These are phyloP conservation scores for Embiotoca jacksoni DNA, from an alignment of 2,113 vertebrate species.

Conservation along the genomic window DNA sequence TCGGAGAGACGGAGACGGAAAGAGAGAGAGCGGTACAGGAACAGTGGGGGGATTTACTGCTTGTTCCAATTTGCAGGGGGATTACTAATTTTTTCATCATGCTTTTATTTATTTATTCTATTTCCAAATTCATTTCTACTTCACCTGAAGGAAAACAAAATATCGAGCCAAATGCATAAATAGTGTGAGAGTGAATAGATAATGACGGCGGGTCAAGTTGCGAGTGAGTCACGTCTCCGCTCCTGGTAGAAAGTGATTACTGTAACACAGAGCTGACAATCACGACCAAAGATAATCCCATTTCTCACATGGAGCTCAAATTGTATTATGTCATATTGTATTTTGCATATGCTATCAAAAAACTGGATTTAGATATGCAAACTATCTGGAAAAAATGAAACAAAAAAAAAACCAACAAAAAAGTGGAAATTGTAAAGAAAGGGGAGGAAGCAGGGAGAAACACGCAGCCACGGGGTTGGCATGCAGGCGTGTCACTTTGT, in stretches of 20 bases:
- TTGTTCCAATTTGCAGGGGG: conserved; percentile 76
- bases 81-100: conserved; percentile 76
- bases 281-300: conserved; percentile 71
- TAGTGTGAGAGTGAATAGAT: conserved; percentile 64
- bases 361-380: conserved; percentile 77
- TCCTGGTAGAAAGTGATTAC: conserved; percentile 73
- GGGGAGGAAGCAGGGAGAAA: conserved; percentile 3
- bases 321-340: conserved; percentile 77
- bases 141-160: conserved; percentile 75
- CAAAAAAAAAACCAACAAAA: background rate
- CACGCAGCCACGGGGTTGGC: conserved; percentile 55
- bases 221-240: conserved; percentile 65
- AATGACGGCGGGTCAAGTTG: conserved; percentile 74
- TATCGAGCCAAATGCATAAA: conserved; percentile 62
- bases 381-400: conserved; percentile 32
- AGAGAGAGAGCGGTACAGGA: conserved; percentile 7
- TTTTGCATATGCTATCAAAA: conserved; percentile 72
- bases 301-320: conserved; percentile 76
- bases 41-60: conserved; percentile 63
- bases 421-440: conserved; percentile 15
- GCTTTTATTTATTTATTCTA: conserved; percentile 69
- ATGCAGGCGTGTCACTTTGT: conserved; percentile 73
- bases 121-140: conserved; percentile 69
- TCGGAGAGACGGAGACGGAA: conserved; percentile 26
- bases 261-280: conserved; percentile 71